phyloP scores from a whole-genome alignment of 1,140 invertebrate genomes.

The Argopecten irradians region DNA sequence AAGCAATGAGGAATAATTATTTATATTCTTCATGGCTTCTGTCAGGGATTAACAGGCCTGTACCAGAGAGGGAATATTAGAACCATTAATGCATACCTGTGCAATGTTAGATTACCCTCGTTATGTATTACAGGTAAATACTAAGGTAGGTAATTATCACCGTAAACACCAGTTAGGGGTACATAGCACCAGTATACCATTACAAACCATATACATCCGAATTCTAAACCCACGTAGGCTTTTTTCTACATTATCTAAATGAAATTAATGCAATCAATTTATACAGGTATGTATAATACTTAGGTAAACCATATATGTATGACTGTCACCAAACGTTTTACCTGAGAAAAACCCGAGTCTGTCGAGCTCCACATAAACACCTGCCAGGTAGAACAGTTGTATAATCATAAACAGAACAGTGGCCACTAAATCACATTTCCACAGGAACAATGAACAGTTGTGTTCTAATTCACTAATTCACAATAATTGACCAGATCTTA shows the following conservation, averaged over 20 bases:
- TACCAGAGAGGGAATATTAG: neutral
- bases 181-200: neutral
- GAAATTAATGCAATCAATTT: neutral
- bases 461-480: neutral
- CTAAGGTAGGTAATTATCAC: neutral
- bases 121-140: neutral
- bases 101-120: neutral
- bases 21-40: neutral
- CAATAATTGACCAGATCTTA: neutral
- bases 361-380: constrained; percentile 5
- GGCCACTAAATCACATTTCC: neutral
- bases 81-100: neutral
- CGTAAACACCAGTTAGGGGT: neutral
- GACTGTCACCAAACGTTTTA: constrained; percentile 1
- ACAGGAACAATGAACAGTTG: neutral
- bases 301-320: neutral
- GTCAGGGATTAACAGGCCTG: neutral
- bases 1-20: neutral
- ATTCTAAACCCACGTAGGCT: no score
- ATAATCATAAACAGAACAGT: neutral
- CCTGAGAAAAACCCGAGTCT: constrained; percentile 20
- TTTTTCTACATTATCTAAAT: neutral
- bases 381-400: constrained; percentile 15
- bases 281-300: neutral
- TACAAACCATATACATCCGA: neutral